Conservation (phyloP, 2,797 vertebrate species). For the Cynodonichthys magdalenae region DNA sequence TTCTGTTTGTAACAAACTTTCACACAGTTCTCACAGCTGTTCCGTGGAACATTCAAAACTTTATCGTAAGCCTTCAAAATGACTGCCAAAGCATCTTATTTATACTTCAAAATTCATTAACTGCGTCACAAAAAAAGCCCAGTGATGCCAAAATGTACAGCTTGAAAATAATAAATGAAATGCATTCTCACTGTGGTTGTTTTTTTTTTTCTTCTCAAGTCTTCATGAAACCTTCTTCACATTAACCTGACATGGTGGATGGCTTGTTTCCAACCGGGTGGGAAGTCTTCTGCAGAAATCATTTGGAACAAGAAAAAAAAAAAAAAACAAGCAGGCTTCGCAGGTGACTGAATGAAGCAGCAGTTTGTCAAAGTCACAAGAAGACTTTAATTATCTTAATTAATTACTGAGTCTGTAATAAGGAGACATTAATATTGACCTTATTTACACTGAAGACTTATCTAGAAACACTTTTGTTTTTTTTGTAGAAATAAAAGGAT, state of each 20-base stretch:
- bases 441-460: too few species aligned
- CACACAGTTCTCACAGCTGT: constrained; percentile 2
- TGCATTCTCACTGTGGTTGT: background rate
- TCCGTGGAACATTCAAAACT: background rate
- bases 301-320: background rate
- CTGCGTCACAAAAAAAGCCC: background rate
- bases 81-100: background rate
- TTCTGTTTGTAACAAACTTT: background rate
- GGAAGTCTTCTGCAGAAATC: background rate
- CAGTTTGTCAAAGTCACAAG: too few species aligned
- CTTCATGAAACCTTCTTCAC: background rate
- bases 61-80: background rate
- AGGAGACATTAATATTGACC: too few species aligned
- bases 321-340: background rate
- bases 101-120: background rate
- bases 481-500: too few species aligned
- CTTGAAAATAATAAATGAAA: background rate
- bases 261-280: background rate
- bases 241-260: background rate
- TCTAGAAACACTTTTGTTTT: too few species aligned
- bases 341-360: background rate
- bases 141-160: background rate
- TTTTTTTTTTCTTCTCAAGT: background rate
- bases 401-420: too few species aligned
- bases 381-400: too few species aligned